A percentile compares a stretch with the other conserved stretches of the same genome.
These are phyloP conservation scores for Bhutanitis thaidina DNA, from an alignment of 2,888 invertebrate genomes.

Conservation along the genomic window DNA sequence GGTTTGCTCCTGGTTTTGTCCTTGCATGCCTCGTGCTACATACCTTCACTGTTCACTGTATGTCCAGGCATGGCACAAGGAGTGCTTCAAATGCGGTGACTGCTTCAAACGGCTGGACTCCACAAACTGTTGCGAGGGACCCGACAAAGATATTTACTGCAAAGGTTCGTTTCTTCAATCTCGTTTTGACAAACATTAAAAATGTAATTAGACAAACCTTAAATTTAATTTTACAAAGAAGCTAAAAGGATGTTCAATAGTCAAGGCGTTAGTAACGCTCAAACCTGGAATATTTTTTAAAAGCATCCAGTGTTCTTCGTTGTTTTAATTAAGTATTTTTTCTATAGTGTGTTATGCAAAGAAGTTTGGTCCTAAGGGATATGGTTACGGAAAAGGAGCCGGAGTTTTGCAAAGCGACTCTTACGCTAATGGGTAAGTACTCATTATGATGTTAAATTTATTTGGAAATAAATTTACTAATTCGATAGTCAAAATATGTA, in stretches of 20 bases:
- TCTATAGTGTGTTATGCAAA: constrained; percentile 95
- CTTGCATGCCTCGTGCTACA: constrained; percentile 51
- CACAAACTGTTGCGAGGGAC: constrained; percentile 94
- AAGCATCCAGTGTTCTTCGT: too few species aligned
- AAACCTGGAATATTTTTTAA: too few species aligned
- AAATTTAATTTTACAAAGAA: too few species aligned
- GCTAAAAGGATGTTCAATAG: too few species aligned
- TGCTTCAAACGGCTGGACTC: constrained; percentile 94
- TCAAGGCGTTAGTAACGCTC: too few species aligned
- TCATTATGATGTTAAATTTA: too few species aligned
- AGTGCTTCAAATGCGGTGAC: constrained; percentile 95
- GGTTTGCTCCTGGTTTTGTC: constrained; percentile 46
- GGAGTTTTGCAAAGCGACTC: constrained; percentile 95
- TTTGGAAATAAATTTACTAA: too few species aligned
- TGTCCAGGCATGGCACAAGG: constrained; percentile 93
- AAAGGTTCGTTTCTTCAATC: constrained; percentile 84
- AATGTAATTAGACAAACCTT: too few species aligned
- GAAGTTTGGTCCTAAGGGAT: constrained; percentile 98
- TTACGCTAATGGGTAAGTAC: constrained; percentile 89
- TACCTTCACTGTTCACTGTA: constrained; percentile 62
- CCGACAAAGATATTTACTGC: constrained; percentile 97
- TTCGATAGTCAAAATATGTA: too few species aligned
- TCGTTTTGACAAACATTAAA: neutral
- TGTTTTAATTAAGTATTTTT: constrained; percentile 39
- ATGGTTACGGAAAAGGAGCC: constrained; percentile 98